Percentiles rank a stretch among this genome's conserved stretches.
These are phyloP conservation scores for Marcusenius ussheri DNA, from an alignment of 2,113 vertebrate genomes.

Conservation along the genomic window DNA sequence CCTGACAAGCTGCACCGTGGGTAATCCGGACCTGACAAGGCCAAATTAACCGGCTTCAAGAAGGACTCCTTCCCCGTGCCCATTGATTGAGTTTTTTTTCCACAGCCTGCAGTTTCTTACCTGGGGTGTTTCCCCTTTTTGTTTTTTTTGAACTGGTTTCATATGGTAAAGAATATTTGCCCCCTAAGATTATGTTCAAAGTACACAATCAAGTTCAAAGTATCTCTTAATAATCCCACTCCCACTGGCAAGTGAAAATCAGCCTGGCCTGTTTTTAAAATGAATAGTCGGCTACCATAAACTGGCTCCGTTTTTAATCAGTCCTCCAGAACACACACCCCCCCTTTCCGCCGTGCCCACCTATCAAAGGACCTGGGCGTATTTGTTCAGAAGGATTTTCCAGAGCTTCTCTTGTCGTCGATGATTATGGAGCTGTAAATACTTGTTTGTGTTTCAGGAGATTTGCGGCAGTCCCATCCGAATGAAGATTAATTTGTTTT, in stretches of 20 bases:
- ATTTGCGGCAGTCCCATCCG: constrained; percentile 36
- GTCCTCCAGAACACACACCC: constrained; percentile 8
- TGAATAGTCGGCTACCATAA: constrained; percentile 18
- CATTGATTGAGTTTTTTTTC: not conserved
- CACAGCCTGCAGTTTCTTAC: not conserved
- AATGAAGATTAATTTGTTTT: constrained; percentile 50
- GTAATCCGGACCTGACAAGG: constrained; percentile 16
- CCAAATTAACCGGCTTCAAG: not conserved
- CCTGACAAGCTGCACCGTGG: constrained; percentile 25
- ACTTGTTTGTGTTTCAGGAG: constrained; percentile 41
- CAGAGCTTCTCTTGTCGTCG: constrained; percentile 27
- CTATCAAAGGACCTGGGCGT: constrained; percentile 19
- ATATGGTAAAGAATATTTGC: not conserved
- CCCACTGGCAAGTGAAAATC: constrained; percentile 21
- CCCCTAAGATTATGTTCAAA: not conserved
- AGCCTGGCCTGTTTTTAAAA: constrained; percentile 19
- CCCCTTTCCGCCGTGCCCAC: not conserved
- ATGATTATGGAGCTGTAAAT: constrained; percentile 40
- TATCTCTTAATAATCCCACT: constrained; percentile 22
- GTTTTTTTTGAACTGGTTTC: constrained; percentile 9
- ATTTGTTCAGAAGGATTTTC: constrained; percentile 29
- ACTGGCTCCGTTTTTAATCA: constrained; percentile 33
- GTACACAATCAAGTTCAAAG: not conserved
- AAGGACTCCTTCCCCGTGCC: too few relatives aligned
- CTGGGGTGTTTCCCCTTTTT: not conserved